Evolutionary conservation across 2,113 vertebrate species (phyloP).

Genomic region (Dendropsophus ebraccatus): DNA sequence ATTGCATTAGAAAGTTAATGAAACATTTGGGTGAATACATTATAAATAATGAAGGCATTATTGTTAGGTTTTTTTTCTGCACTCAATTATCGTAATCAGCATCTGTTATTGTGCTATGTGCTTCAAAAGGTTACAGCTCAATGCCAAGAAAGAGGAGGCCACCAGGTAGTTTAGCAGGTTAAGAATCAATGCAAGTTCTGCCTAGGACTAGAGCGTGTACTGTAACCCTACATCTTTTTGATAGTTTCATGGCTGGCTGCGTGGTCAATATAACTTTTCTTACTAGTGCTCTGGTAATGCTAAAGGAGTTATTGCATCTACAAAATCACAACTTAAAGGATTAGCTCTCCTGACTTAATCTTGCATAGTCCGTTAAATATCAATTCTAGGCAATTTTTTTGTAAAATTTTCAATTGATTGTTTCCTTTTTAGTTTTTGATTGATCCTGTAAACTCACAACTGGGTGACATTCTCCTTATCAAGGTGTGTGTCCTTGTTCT

Average conservation of each 20-base stretch:
- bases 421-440: too few relatives aligned
- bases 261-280: neutral
- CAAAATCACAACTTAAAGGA: too few relatives aligned
- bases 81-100: slow-evolving; percentile 77
- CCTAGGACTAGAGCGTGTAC: neutral
- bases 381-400: too few relatives aligned
- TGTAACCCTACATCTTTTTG: neutral
- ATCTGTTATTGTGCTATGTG: slow-evolving; percentile 71
- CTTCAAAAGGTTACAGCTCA: slow-evolving; percentile 55
- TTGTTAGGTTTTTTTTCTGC: slow-evolving; percentile 76
- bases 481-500: too few relatives aligned
- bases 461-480: too few relatives aligned
- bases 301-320: too few relatives aligned
- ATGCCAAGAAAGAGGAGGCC: slow-evolving; percentile 30
- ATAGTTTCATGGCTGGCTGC: neutral
- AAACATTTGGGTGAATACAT: slow-evolving; percentile 83
- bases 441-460: too few relatives aligned
- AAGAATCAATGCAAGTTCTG: neutral
- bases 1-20: slow-evolving; percentile 76
- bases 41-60: slow-evolving; percentile 79
- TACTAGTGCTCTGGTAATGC: neutral
- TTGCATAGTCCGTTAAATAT: too few relatives aligned
- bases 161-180: neutral
- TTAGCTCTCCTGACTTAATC: too few relatives aligned
- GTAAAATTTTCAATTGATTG: too few relatives aligned